These are phyloP conservation scores for Phragmatobia fuliginosa DNA, from an alignment of 2,888 invertebrate species.

Conservation along the genomic window DNA sequence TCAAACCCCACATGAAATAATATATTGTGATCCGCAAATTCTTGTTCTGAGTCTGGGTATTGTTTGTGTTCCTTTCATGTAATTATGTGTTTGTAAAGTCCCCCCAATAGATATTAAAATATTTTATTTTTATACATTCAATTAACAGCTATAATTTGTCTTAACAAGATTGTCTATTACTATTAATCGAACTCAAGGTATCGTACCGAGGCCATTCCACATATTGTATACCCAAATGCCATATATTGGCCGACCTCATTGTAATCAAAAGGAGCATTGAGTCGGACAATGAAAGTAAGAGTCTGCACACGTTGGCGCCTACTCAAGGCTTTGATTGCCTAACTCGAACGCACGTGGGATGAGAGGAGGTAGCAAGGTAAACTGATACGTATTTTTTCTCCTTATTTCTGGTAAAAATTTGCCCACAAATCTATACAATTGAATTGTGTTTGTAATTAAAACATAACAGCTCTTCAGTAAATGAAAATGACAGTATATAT, in stretches of 20 bases:
- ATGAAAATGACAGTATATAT: no score
- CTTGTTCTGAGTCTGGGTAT: no score
- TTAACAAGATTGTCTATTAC: slow-evolving; percentile 3
- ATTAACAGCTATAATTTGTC: not conserved
- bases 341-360: slow-evolving; percentile 74
- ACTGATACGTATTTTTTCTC: slow-evolving; percentile 46
- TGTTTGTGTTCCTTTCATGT: no score
- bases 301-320: slow-evolving; percentile 71
- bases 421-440: slow-evolving; percentile 21
- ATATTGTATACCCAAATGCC: slow-evolving; percentile 42
- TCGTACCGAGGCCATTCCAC: slow-evolving; percentile 24
- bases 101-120: no score
- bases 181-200: slow-evolving; percentile 5
- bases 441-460: no score
- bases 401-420: slow-evolving; percentile 42
- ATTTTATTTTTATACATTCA: not conserved
- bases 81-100: no score
- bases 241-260: slow-evolving; percentile 63
- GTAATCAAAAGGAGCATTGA: slow-evolving; percentile 69
- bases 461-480: no score
- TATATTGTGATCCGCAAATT: no score
- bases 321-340: slow-evolving; percentile 76
- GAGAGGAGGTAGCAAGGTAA: slow-evolving; percentile 68
- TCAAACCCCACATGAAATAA: no score
- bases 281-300: slow-evolving; percentile 80